Conservation (phyloP, 2,113 vertebrate genomes). For the Phocoena phocoena region DNA sequence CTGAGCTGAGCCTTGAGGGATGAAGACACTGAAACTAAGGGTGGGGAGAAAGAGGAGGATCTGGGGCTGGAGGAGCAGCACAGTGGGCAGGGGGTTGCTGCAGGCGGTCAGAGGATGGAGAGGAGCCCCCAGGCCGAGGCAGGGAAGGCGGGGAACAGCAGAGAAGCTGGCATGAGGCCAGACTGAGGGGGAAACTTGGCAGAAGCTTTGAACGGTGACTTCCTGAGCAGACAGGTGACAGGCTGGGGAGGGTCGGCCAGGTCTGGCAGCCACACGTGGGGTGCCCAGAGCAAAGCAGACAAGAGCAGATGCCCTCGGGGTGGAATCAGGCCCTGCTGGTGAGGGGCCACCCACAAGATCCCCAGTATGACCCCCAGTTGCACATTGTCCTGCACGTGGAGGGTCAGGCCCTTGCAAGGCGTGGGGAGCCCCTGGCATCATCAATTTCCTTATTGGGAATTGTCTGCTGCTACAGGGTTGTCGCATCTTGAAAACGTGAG, state of each 20-base stretch:
- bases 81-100: not conserved
- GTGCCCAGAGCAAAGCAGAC: fast-evolving
- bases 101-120: not conserved
- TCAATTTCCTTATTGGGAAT: fast-evolving
- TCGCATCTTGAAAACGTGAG: not conserved
- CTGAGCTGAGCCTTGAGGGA: too few relatives aligned
- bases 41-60: not conserved
- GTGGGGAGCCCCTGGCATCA: not conserved
- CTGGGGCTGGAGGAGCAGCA: not conserved
- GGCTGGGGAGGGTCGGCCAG: not conserved
- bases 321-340: fast-evolving
- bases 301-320: not conserved
- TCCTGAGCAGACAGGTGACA: not conserved
- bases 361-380: not conserved
- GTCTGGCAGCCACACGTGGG: not conserved
- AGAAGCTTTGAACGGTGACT: not conserved
- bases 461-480: not conserved
- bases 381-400: fast-evolving
- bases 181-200: not conserved
- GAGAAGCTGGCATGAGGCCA: not conserved
- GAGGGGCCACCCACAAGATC: fast-evolving
- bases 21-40: not conserved
- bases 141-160: fast-evolving
- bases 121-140: not conserved
- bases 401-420: not conserved